Base-by-base conservation (phyloP, 2,113 vertebrate species). In the Ictalurus furcatus region DNA sequence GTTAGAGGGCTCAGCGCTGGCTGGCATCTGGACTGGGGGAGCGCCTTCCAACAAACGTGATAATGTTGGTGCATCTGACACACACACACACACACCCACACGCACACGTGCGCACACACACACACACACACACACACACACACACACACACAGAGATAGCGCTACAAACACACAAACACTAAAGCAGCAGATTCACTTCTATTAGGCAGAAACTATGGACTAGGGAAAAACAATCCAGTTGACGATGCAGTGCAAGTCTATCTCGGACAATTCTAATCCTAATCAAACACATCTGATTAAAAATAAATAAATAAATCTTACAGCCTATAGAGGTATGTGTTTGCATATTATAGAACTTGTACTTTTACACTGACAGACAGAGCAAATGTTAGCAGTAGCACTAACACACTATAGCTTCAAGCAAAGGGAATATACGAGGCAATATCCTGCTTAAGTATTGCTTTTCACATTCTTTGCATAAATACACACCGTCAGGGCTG, bases 41-140 rank as follows among this genome's bases (percentile, higher is more conserved):
- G 96, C 95, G 95, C 95, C 96, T 96, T 98, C 97, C 96, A 97
- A 95, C 96, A 97, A 96, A 96, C 97, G 96, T 93, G 97, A 97
- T 95, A 98, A 96, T 93, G 96, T 97, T 94, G 97, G 96, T 94
- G 96, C 96, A 96, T 97, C 97, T 97, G 96, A 95, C 95, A 94
- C 93, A 94, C 93, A 95, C 95, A 88, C 56, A 69, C 59, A 89
- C 92, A 96, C 86, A 90, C 69, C 90, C 59, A 86, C 88, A 86
- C 28, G n/a, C 23, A 67, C 2, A 52, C 16, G n/a, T 71, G 84
- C 78, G 91, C 40, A 84, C 37, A 90, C 92, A 96, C 86, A 90
- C 78, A 92, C 59, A 86, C 88, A 86, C 37, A 61, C 34, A 80
- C 2, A 65, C 17, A 52, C 85, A 44, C 44, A 44, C 44, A 48